These are phyloP conservation scores for Allolobophora icterica DNA, from an alignment of 2,888 invertebrate species.

Conservation along the genomic window DNA sequence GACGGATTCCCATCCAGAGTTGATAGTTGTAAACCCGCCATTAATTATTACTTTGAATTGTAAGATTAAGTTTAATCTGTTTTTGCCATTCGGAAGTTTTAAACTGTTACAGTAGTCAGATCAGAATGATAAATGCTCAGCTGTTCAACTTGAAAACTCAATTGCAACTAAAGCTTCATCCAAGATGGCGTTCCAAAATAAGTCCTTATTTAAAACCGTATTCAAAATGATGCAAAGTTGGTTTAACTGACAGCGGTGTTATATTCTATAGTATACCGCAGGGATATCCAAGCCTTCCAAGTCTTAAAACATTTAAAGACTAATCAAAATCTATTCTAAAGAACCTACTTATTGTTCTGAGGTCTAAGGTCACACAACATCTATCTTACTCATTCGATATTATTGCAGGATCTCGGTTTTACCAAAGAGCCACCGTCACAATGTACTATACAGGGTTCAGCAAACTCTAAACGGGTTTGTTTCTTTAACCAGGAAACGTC, in stretches of 20 bases:
- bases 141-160: neutral
- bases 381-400: neutral
- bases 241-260: neutral
- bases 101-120: neutral
- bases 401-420: neutral
- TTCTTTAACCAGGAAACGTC: neutral
- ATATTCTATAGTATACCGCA: neutral
- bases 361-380: neutral
- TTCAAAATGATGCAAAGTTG: neutral
- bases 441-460: neutral
- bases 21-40: too few relatives aligned
- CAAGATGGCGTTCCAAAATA: too few relatives aligned
- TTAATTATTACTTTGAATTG: neutral
- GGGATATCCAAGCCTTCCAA: too few relatives aligned
- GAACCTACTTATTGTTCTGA: neutral
- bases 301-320: neutral
- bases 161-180: neutral
- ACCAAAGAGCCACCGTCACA: neutral
- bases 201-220: too few relatives aligned
- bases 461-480: neutral
- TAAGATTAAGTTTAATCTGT: neutral
- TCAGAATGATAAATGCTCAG: neutral
- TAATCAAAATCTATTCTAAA: neutral
- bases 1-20: too few relatives aligned
- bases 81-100: neutral